Evolutionary conservation across 2,113 vertebrate genomes (phyloP).

Genomic region (Trematomus loennbergii): DNA sequence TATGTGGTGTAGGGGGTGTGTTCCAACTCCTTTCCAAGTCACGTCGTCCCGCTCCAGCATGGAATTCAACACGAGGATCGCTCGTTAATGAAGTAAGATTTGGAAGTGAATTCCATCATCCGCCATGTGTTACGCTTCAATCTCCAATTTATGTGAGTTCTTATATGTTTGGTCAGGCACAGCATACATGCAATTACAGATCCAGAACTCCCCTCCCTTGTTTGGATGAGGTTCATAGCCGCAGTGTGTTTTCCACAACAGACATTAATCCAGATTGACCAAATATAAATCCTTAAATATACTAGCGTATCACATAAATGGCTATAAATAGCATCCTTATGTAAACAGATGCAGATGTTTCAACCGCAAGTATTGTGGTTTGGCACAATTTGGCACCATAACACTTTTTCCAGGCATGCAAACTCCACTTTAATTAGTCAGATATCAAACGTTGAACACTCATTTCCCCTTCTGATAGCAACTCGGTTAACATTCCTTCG

Average conservation of each 20-base stretch:
- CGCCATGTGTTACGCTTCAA: slow-evolving; percentile 59
- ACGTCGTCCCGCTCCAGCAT: slow-evolving; percentile 8
- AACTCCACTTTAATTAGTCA: slow-evolving; percentile 25
- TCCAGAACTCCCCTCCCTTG: slow-evolving; percentile 57
- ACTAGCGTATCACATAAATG: slow-evolving; percentile 69
- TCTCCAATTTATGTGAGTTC: slow-evolving; percentile 63
- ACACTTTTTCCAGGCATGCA: slow-evolving; percentile 15
- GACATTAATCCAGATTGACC: slow-evolving; percentile 72
- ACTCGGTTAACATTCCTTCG: background rate
- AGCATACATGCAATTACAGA: slow-evolving; percentile 70
- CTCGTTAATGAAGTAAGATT: slow-evolving; percentile 62
- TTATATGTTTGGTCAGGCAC: slow-evolving; percentile 72
- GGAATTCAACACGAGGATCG: slow-evolving; percentile 46
- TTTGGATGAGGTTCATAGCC: slow-evolving; percentile 70
- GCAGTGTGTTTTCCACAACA: slow-evolving; percentile 74
- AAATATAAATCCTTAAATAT: slow-evolving; percentile 72
- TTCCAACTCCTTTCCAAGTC: slow-evolving; percentile 41
- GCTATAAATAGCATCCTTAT: slow-evolving; percentile 72
- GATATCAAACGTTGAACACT: slow-evolving; percentile 10
- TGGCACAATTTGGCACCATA: slow-evolving; percentile 18
- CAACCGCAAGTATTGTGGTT: slow-evolving; percentile 30
- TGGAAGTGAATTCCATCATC: slow-evolving; percentile 45
- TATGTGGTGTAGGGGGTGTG: slow-evolving; percentile 31
- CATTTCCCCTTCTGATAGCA: slow-evolving; percentile 13
- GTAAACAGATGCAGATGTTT: slow-evolving; percentile 71